A percentile compares a stretch with the other conserved stretches of the same genome.
Evolutionary conservation across 2,888 invertebrate genomes (phyloP).

Genomic region (Sarcophaga subvicina): DNA sequence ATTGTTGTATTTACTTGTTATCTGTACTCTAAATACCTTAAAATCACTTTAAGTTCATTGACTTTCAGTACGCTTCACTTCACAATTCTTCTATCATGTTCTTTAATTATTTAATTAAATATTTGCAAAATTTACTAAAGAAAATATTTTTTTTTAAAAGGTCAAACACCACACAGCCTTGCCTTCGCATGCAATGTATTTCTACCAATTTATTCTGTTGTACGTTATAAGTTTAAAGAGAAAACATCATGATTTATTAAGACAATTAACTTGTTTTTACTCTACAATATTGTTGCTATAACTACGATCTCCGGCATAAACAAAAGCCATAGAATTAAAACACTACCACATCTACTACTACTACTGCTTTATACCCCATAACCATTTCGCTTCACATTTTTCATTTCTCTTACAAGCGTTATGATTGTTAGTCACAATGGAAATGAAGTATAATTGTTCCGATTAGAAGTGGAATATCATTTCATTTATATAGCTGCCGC

Average conservation of each 20-base stretch:
- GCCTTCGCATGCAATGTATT: background rate
- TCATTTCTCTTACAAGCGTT: too few relatives aligned
- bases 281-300: background rate
- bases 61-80: constrained; percentile 36
- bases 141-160: too few relatives aligned
- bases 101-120: constrained; percentile 19
- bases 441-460: too few relatives aligned
- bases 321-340: background rate
- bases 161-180: background rate
- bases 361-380: too few relatives aligned
- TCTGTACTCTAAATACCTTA: background rate
- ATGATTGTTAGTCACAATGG: too few relatives aligned
- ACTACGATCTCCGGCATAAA: background rate
- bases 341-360: too few relatives aligned
- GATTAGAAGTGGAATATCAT: too few relatives aligned
- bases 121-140: too few relatives aligned
- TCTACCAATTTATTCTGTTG: too few relatives aligned
- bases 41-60: constrained; percentile 27
- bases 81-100: constrained; percentile 27
- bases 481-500: too few relatives aligned
- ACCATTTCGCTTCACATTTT: too few relatives aligned
- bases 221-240: background rate
- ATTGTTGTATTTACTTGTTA: too few relatives aligned
- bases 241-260: constrained; percentile 51
- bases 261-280: constrained; percentile 40